Base-by-base conservation (phyloP, 2,888 invertebrate species). In the Habroteleia sp. region DNA sequence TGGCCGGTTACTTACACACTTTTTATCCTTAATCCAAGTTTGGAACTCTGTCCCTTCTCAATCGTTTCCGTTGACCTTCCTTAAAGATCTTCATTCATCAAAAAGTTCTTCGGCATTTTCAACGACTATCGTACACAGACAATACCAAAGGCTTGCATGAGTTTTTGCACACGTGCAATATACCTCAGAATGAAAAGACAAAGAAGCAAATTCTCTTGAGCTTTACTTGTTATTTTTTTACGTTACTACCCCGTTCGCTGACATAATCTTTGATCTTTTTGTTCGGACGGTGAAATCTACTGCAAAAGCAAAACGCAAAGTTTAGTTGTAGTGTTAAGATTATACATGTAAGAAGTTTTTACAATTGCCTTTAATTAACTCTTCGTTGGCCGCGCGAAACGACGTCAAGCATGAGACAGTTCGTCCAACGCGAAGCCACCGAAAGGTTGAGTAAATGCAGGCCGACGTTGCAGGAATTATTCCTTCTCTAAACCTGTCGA, bases 1-100 rank as follows among this genome's bases (percentile, higher is more conserved):
- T 62, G 71, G 71, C 71, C 71, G 68, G 68, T 68, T 68, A 68
- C 68, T 68, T 68, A 68, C 44, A 25, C 29, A 35, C 44, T 31
- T 35, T 25, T 39, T 16, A 41, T 20, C 41, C 54, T 54, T 66
- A 66, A 41, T 54, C 31, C 46, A 42, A 50, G 23, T 25, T 37
- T 62, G 29, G 25, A 60, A 31, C 16, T 6, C 1, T 39, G 16
- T 39, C 37, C 29, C 13, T 13, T 54, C 37, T 10, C n/a, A 2
- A 8, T 39, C n/a, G 5, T 14, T 13, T n/a, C 17, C 14, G 7
- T 2, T 6, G 3, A 31, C n/a, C 1, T 37, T 52, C 20, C n/a
- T 7, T 29, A 25, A 37, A 14, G 11, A 46, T 46, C n/a, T 37
- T 56, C 20, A 20, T 41, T 56, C 7, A 11, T 16, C 5, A 13